Conservation (phyloP, 2,113 vertebrate genomes). For the Mugil cephalus region DNA sequence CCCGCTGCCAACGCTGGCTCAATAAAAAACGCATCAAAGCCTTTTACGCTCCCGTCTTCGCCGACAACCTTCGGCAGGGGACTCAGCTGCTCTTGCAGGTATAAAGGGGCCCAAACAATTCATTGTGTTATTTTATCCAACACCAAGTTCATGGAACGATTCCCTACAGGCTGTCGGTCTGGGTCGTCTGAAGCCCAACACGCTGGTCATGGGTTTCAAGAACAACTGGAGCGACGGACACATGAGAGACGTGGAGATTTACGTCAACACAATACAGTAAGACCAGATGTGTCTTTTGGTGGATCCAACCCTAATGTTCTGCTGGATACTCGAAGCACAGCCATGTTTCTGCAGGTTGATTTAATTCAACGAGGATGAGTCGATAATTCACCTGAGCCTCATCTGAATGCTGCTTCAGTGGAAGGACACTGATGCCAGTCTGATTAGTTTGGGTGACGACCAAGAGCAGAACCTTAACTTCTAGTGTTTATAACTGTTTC, state of each 20-base stretch:
- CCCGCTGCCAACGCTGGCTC: constrained; percentile 93
- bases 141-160: no score
- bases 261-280: constrained; percentile 97
- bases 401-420: no score
- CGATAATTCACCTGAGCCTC: no score
- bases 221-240: constrained; percentile 93
- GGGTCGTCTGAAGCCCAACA: constrained; percentile 95
- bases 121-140: no score
- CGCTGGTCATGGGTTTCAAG: constrained; percentile 95
- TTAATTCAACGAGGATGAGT: no score
- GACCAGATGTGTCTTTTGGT: constrained; percentile 23
- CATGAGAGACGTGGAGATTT: constrained; percentile 94
- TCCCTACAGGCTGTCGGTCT: constrained; percentile 90
- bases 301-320: no score
- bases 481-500: no score
- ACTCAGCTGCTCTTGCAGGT: constrained; percentile 94
- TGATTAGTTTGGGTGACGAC: no score
- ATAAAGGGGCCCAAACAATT: neutral
- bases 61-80: constrained; percentile 93
- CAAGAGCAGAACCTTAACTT: no score
- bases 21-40: constrained; percentile 93
- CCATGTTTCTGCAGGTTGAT: no score
- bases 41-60: constrained; percentile 93
- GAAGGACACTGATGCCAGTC: no score
- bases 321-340: no score